Base-by-base conservation (phyloP, 1,140 invertebrate species). In the Micrasema longulum region DNA sequence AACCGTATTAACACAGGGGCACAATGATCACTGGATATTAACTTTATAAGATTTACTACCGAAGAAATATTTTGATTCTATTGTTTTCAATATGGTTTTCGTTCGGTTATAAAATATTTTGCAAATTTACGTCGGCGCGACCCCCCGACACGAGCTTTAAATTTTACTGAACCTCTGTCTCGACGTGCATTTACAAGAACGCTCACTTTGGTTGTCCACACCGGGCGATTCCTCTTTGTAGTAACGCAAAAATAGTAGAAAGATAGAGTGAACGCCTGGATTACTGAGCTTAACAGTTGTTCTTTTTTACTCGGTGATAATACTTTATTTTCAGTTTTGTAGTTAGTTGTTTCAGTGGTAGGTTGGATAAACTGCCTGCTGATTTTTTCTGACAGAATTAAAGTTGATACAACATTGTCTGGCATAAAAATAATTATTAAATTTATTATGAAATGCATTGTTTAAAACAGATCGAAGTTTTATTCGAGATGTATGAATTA, bases 341-440 rank as follows among this genome's bases (percentile, higher is more conserved):
- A 16, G 55, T 16, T 60, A 31, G 12, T 60, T 31, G 18, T 18
- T 11, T 16, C 36, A 35, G 55, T 11, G 63, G 63, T 52, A 66
- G 63, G 63, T 48, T 50, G 63, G 45, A 64, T 50, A 66, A 66
- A 66, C 45, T 50, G 63, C 63, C 63, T 52, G 48, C 63, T 66
- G 63, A 66, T 66, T 66, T 64, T 66, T 66, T 66, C 63, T 66
- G 63, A 66, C 47, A 66, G 63, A 48, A 22, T 66, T 50, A n/a
- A 26, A 36, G 36, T 20, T 16, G 26, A 36, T 66, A 52, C 12
- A 66, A 66, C 63, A n/a, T 66, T 66, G 2, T 12, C 41, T 7
- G 6, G 57, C 36, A 22, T 43, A 16, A 53, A n/a, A 31, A 31
- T 31, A 2, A 4, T 31, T 31, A 4, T 31, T 31, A 31, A 31